Evolutionary conservation across 2,888 invertebrate genomes (phyloP).

Genomic region (Ceraclea dissimilis): DNA sequence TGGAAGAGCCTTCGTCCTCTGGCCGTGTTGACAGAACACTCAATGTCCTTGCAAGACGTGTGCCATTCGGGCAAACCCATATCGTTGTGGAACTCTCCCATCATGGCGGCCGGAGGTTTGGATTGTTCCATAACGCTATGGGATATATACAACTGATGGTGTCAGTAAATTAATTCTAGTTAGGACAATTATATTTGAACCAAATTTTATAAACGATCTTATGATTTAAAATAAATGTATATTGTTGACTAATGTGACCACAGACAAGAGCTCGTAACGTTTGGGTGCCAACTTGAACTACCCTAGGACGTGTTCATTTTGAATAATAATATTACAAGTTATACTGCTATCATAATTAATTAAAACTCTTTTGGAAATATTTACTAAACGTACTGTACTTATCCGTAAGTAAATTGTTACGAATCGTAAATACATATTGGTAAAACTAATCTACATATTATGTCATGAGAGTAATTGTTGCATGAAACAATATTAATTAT

Average conservation of each 20-base stretch:
- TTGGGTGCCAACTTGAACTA: conserved; percentile 4
- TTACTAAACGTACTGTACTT: background rate
- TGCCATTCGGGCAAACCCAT: conserved; percentile 60
- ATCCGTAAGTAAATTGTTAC: background rate
- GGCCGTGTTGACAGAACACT: conserved; percentile 67
- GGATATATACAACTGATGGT: conserved; percentile 64
- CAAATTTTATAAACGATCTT: conserved; percentile 12
- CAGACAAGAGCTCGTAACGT: background rate
- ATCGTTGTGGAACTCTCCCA: conserved; percentile 60
- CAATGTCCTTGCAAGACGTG: conserved; percentile 62
- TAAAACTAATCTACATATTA: too few species aligned
- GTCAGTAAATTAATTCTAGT: background rate
- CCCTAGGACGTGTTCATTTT: conserved; percentile 8
- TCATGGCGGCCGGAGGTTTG: conserved; percentile 71
- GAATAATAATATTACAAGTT: background rate
- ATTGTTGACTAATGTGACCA: background rate
- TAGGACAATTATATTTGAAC: conserved; percentile 3
- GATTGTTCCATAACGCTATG: conserved; percentile 73
- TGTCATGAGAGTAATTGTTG: too few species aligned
- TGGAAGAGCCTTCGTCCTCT: conserved; percentile 67
- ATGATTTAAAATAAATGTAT: conserved; percentile 7
- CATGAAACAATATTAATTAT: too few species aligned
- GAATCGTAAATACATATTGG: background rate
- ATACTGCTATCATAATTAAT: background rate
- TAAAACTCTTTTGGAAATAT: background rate